Evolutionary conservation across 2,888 invertebrate genomes (phyloP).

Genomic region (Drosophila trichaetosa): DNA sequence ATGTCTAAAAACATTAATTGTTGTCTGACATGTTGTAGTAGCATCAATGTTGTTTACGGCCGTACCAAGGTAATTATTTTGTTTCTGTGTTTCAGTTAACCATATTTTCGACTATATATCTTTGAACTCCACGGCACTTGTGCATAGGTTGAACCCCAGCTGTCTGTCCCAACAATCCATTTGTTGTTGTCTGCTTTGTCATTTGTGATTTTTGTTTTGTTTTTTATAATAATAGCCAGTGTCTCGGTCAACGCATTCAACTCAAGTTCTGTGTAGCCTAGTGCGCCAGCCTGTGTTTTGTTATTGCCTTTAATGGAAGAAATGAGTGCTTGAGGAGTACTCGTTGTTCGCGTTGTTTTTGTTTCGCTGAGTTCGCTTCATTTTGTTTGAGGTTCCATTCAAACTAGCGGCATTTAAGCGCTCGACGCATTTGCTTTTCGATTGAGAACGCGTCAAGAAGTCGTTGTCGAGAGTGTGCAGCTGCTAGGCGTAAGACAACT

Average conservation of each 20-base stretch:
- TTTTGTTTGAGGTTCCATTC: slow-evolving; percentile 48
- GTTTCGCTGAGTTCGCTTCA: slow-evolving; percentile 13
- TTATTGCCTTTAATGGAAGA: slow-evolving; percentile 60
- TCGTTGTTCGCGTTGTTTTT: slow-evolving; percentile 14
- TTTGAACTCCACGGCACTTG: slow-evolving; percentile 71
- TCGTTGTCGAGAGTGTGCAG: slow-evolving; percentile 34
- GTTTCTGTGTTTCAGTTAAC: slow-evolving; percentile 42
- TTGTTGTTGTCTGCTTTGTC: slow-evolving; percentile 36
- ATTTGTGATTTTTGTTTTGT: slow-evolving; percentile 6
- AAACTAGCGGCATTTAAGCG: slow-evolving; percentile 59
- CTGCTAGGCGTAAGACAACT: not conserved
- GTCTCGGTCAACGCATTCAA: slow-evolving; percentile 79
- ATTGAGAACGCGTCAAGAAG: slow-evolving; percentile 75
- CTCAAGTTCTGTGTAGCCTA: slow-evolving; percentile 73
- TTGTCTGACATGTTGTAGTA: slow-evolving; percentile 60
- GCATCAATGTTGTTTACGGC: slow-evolving; percentile 62
- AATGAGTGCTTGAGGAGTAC: slow-evolving; percentile 52
- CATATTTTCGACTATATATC: slow-evolving; percentile 54
- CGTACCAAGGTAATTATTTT: slow-evolving; percentile 70
- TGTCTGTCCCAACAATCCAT: slow-evolving; percentile 7
- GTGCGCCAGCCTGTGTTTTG: slow-evolving; percentile 7
- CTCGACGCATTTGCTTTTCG: slow-evolving; percentile 52
- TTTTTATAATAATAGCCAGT: slow-evolving; percentile 58
- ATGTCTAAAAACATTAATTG: slow-evolving; percentile 38
- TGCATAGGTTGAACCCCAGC: slow-evolving; percentile 28